Evolutionary conservation across 2,797 vertebrate species (phyloP).

Genomic region (Poecilia picta): DNA sequence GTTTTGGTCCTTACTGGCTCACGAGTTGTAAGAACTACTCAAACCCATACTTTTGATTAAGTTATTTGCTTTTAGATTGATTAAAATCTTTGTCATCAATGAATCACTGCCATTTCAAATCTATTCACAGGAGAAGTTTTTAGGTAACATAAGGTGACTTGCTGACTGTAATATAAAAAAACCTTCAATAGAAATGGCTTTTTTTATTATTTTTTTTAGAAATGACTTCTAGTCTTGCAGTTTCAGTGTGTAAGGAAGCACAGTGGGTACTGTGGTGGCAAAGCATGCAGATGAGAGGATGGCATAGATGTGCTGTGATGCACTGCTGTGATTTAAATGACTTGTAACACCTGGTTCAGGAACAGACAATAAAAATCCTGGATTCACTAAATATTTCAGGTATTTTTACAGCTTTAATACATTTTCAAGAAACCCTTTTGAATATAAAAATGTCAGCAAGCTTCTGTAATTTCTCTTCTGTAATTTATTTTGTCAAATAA

Average conservation of each 20-base stretch:
- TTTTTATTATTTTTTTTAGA: not conserved
- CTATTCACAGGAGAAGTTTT: conserved; percentile 25
- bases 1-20: not conserved
- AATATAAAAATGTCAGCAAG: not conserved
- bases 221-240: conserved; percentile 19
- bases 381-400: not conserved
- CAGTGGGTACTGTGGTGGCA: conserved; percentile 4
- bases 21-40: conserved; percentile 4
- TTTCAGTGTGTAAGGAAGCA: not conserved
- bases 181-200: not conserved
- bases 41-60: not conserved
- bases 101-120: conserved; percentile 37
- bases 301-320: not conserved
- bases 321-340: conserved; percentile 7
- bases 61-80: no score
- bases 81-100: not conserved
- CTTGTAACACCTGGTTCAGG: not conserved
- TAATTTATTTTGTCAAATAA: not conserved
- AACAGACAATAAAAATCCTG: not conserved
- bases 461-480: not conserved
- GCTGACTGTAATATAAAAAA: not conserved
- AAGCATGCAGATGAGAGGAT: not conserved
- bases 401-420: not conserved
- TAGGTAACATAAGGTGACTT: conserved; percentile 14
- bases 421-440: not conserved